These are phyloP conservation scores for Eurytoma adleriae DNA, from an alignment of 2,888 invertebrate species.

Conservation along the genomic window DNA sequence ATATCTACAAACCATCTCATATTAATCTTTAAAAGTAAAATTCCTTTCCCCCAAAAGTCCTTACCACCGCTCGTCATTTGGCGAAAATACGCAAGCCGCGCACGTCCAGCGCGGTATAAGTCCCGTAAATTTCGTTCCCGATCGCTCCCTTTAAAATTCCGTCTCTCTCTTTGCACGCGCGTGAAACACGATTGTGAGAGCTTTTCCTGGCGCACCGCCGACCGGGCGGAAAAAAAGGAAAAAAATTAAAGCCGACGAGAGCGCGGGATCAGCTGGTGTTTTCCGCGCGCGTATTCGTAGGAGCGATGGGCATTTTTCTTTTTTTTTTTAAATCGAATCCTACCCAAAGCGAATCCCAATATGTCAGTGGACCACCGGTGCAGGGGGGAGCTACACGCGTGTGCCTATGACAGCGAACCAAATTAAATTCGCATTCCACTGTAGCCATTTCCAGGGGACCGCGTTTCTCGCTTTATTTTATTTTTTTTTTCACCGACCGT, in stretches of 20 bases:
- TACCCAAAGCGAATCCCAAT: conserved; percentile 56
- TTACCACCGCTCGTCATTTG: background rate
- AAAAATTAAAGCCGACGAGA: conserved; percentile 42
- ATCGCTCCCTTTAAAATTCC: conserved; percentile 16
- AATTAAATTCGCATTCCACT: conserved; percentile 60
- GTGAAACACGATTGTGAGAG: conserved; percentile 18
- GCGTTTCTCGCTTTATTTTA: conserved; percentile 12
- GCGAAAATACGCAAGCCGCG: conserved; percentile 6
- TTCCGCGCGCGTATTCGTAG: background rate
- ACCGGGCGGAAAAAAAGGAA: conserved; percentile 7
- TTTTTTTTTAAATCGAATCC: conserved; percentile 54
- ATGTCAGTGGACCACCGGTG: conserved; percentile 52
- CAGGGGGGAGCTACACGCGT: conserved; percentile 28
- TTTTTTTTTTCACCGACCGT: background rate
- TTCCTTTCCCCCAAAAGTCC: conserved; percentile 9
- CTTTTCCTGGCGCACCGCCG: background rate
- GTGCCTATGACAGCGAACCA: conserved; percentile 58
- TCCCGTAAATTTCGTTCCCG: background rate
- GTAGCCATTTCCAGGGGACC: background rate
- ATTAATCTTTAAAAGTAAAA: background rate
- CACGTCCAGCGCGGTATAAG: background rate
- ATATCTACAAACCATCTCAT: no score
- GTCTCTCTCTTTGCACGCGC: background rate
- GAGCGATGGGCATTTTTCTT: conserved; percentile 32
- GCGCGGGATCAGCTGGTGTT: conserved; percentile 34